Evolutionary conservation across 2,888 invertebrate genomes (phyloP).

Genomic region (Colostygia pectinataria): DNA sequence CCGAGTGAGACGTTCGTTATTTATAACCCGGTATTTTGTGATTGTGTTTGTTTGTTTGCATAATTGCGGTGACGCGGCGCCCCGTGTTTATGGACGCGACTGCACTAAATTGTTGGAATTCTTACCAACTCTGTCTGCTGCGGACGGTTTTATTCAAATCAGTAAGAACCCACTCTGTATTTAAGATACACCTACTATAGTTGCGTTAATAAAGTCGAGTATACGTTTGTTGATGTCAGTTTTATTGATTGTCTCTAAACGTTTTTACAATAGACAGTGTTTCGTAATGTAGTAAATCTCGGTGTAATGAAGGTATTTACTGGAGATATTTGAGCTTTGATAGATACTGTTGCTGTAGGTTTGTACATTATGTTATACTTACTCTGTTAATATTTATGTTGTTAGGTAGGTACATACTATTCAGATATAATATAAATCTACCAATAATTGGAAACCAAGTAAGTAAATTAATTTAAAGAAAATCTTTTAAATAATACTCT

Average conservation of each 20-base stretch:
- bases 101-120: constrained; percentile 41
- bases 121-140: constrained; percentile 28
- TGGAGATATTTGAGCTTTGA: constrained; percentile 14
- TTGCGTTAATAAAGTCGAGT: neutral
- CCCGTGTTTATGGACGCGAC: constrained; percentile 45
- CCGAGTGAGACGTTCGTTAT: constrained; percentile 57
- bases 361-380: too few relatives aligned
- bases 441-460: too few relatives aligned
- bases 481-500: too few relatives aligned
- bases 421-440: too few relatives aligned
- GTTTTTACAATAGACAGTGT: constrained; percentile 12
- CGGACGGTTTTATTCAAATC: constrained; percentile 11
- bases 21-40: constrained; percentile 69
- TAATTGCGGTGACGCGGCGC: constrained; percentile 45
- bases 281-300: constrained; percentile 5
- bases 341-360: constrained; percentile 10
- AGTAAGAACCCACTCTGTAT: neutral
- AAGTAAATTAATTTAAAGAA: too few relatives aligned
- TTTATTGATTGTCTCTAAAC: constrained; percentile 8
- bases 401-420: too few relatives aligned
- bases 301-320: neutral
- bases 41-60: constrained; percentile 67
- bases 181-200: too few relatives aligned
- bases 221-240: constrained; percentile 4
- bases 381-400: too few relatives aligned